Evolutionary conservation across 2,113 vertebrate species (phyloP), one percentile per base, ranked within the genome.

Genomic region (Lipophrys pholis): DNA sequence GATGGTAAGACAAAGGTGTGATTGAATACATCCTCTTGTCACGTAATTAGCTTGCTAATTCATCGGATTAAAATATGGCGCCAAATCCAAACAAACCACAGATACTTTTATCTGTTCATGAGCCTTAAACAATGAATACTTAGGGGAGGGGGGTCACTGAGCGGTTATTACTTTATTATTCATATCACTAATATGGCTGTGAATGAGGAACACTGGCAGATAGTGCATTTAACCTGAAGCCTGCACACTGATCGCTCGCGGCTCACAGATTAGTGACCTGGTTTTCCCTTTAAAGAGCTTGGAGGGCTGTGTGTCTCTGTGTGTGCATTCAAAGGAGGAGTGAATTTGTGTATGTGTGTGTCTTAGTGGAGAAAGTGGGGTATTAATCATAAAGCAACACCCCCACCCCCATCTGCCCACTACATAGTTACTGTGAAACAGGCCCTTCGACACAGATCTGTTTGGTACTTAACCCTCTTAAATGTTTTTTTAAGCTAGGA

Each of bases 241-340:
- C 67, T 85, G 72, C 78, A 81, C 73, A 75, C 60, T 81, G 66
- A 84, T 80, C 65, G 82, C 82, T 87, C 69, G 83, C 81, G 69
- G 88, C 67, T 72, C 21, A 52, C 39, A 88, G 91, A 92, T 91
- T 88, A 91, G 81, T 90, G 87, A 92, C 90, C 89, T 88, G 84
- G 80, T 93, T 92, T 86, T 59, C 75, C 67, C 82, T 64, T 79
- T 82, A 88, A 90, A 90, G 76, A 84, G 87, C 84, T 89, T 74
- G 80, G 57, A 76, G 68, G 62, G 67, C 52, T 0, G n/a, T 57
- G 78, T 72, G 41, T 30, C 21, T 30, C 21, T 79, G 57, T 11
- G 67, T 50, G 48, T 48, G 65, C 8, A 41, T 40, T 61, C 14
- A 49, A 58, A 75, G 12, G 53, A 53, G 48, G 43, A 64, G 41